Evolutionary conservation across 2,888 invertebrate genomes (phyloP), one percentile per base, ranked within the genome.

Genomic region (Erannis defoliaria): DNA sequence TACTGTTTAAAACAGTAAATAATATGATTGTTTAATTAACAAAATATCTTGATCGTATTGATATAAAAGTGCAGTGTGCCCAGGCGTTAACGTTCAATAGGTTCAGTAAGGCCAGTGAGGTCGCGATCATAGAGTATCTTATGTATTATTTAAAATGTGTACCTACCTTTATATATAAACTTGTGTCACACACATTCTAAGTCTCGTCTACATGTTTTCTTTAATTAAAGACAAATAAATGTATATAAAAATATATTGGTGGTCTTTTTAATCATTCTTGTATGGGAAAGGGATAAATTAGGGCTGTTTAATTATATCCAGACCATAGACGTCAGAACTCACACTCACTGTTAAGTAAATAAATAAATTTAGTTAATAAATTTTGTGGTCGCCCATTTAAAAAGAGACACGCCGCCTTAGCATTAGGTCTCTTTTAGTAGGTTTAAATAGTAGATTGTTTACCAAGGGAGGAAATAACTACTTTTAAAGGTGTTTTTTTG

Each of bases 201-300:
- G 72, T 77, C 76, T 78, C 73, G 70, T 75, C 72, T 73, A 71
- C 72, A 70, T 77, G 72, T 78, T 78, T 78, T 73, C 76, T 78
- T 77, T 79, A 80, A 76, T 75, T 78, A 78, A 77, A 78, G 75
- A 77, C 55, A 59, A 82, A 80, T 81, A 81, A 79, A 83, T 84
- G 83, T 82, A 84, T 80, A 81, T 82, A 82, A 78, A 74, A 77
- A 76, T 72, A 62, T 51, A 49, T 31, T n/a, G 40, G 16, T 35
- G n/a, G 48, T 62, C 60, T 55, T 71, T 73, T 74, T 53, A 56
- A 64, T 72, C 31, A 6, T 33, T 26, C 14, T 29, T 29, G 29
- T 26, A 9, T 26, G 19, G 21, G 9, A 40, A 9, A 5, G 12
- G 40, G n/a, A n/a, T n/a, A n/a, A n/a, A n/a, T n/a, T n/a, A n/a